Evolutionary conservation across 2,113 vertebrate species (phyloP), one percentile per base, ranked within the genome.

Genomic region (Gallinago paraguaiae): DNA sequence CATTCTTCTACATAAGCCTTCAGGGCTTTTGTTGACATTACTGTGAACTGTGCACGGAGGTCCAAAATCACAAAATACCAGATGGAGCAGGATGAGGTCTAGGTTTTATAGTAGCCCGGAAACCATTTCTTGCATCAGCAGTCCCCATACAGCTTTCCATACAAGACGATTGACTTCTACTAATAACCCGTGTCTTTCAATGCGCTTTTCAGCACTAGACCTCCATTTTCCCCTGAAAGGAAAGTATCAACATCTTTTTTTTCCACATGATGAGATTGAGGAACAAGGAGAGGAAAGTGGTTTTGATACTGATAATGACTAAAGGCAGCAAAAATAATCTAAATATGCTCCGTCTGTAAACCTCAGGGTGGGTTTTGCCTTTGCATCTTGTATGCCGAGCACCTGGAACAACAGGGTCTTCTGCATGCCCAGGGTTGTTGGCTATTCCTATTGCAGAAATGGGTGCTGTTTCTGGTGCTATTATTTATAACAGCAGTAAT

Each of bases 21-120:
- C 67, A 85, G 81, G 95, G 92, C 67, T 96, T 92, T 86, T 87
- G 72, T 86, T 96, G 93, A 93, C 80, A 72, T 95, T 86, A 84
- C 45, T 57, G n/a, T 79, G 92, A 94, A 94, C 81, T 75, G 61
- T 57, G 61, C 86, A 67, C 0, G 1, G 61, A 94, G 81, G 70
- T 87, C 54, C 70, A 82, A 79, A 93, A 88, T 67, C 88, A 92
- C 17, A 65, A 87, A 92, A 77, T 53, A 91, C 31, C 53, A 90
- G 81, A 90, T 75, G 77, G 41, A 92, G 37, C 17, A 63, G 50
- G 74, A 68, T 63, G 57, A 91, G 60, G 28, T 63, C 94, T 83
- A 72, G 37, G 37, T 79, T 92, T 95, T 76, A 82, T 20, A 87
- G 65, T 41, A 86, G 70, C 53, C 87, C 37, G 72, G 28, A 87